These are phyloP conservation scores for Jaculus jaculus DNA, from an alignment of 2,113 vertebrate species.

Conservation along the genomic window DNA sequence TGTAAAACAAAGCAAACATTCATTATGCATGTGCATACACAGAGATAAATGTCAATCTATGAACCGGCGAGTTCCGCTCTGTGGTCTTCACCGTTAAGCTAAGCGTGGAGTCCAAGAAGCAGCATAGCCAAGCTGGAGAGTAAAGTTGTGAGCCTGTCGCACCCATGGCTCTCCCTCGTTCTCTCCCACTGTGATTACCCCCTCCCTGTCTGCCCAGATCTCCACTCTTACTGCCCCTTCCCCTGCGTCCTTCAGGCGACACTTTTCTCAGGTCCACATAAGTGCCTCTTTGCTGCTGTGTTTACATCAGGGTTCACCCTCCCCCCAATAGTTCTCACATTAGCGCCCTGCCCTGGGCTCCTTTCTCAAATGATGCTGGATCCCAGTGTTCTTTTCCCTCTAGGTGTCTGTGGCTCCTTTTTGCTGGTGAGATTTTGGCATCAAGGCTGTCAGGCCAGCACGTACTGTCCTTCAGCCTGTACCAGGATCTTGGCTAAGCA, in stretches of 20 bases:
- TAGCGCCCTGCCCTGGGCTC: neutral
- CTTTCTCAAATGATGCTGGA: neutral
- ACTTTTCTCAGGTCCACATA: neutral
- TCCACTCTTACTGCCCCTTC: too few species aligned
- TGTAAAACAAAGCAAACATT: neutral
- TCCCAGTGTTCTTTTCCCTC: neutral
- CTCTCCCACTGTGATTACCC: neutral
- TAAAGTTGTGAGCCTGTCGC: neutral
- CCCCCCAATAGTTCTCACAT: neutral
- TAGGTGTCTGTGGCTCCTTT: neutral
- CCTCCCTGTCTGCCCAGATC: neutral
- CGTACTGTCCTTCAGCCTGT: too few species aligned
- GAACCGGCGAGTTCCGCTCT: neutral
- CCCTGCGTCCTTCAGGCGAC: neutral
- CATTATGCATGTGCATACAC: rapidly evolving
- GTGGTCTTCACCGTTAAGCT: neutral
- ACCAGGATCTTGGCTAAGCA: neutral
- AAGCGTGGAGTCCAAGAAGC: neutral
- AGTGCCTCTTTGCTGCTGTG: neutral
- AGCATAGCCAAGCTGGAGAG: neutral
- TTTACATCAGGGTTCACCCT: neutral
- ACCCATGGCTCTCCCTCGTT: too few species aligned
- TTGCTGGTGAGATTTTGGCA: neutral
- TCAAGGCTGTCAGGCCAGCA: neutral
- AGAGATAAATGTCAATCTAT: neutral